Base-by-base conservation (phyloP, 2,888 invertebrate genomes). In the Gymnoscelis rufifasciata region DNA sequence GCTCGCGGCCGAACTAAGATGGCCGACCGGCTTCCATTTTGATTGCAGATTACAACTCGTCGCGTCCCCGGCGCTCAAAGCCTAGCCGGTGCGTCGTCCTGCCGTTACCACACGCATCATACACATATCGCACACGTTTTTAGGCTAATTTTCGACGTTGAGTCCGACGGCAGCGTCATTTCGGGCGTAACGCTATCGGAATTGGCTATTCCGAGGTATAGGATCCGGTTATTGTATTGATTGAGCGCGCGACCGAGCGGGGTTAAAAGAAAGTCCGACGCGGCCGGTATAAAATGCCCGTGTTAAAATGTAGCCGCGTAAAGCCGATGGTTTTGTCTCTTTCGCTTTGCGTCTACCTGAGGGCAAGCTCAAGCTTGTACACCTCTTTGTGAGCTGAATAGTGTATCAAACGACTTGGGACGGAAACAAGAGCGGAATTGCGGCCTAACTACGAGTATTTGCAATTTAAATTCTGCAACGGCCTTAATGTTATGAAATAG, bases 1-100 rank as follows among this genome's bases (percentile, higher is more conserved):
- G 80, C 86, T 80, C 84, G 79, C 78, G 78, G 77, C 82, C 71
- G 75, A 82, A 76, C 83, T 81, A 86, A 88, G 86, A 87, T 84
- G 87, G 87, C 87, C 73, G 83, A 54, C 71, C n/a, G 76, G 82
- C 82, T 79, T 80, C 87, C 88, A 88, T 88, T 88, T 88, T 88
- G 87, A 87, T 88, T 78, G 82, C 81, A 83, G 87, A 84, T 86
- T 87, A 84, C 77, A 65, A 69, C 63, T 68, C 72, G 74, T 53
- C 77, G 79, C 80, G 78, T 79, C 77, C 78, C 80, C 66, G 68
- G 66, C 69, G 71, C 72, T 78, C 80, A 84, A 86, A 88, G 74
- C 87, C 87, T 87, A 79, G 77, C 72, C 74, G 70, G 68, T 66
- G 67, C 67, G 66, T 66, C 74, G 79, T 71, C 74, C 72, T 66